These are phyloP conservation scores for Periophthalmodon schlosseri DNA, from an alignment of 2,113 vertebrate species.

Conservation along the genomic window DNA sequence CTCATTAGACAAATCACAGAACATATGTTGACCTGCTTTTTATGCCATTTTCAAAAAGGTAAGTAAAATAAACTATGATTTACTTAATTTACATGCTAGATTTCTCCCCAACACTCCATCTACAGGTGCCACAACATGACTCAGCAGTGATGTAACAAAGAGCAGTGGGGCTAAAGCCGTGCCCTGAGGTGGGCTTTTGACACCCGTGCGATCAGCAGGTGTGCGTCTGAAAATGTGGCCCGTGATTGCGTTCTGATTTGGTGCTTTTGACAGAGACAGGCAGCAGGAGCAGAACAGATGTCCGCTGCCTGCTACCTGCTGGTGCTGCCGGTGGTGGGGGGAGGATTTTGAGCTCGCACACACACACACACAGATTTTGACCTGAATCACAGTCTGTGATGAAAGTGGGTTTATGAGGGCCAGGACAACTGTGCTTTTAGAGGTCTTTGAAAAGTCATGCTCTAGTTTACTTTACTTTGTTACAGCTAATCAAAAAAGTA, in stretches of 20 bases:
- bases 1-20: too few relatives aligned
- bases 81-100: too few relatives aligned
- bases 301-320: constrained; percentile 41
- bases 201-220: background rate
- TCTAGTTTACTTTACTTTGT: background rate
- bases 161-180: background rate
- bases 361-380: constrained; percentile 23
- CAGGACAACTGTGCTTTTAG: constrained; percentile 27
- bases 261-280: constrained; percentile 15
- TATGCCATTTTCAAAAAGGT: too few relatives aligned
- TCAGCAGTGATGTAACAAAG: constrained; percentile 1
- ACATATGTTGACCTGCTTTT: too few relatives aligned
- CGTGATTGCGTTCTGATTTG: background rate
- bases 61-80: too few relatives aligned
- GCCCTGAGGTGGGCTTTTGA: constrained; percentile 13
- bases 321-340: constrained; percentile 41
- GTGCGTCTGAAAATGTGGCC: background rate
- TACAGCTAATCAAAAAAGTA: background rate
- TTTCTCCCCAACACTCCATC: background rate
- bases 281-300: constrained; percentile 41
- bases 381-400: constrained; percentile 18
- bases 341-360: background rate
- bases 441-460: constrained; percentile 47
- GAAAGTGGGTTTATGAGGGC: constrained; percentile 10
- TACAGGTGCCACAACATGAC: background rate